phyloP scores from a whole-genome alignment of 1,140 invertebrate genomes.

The Aporrectodea caliginosa region DNA sequence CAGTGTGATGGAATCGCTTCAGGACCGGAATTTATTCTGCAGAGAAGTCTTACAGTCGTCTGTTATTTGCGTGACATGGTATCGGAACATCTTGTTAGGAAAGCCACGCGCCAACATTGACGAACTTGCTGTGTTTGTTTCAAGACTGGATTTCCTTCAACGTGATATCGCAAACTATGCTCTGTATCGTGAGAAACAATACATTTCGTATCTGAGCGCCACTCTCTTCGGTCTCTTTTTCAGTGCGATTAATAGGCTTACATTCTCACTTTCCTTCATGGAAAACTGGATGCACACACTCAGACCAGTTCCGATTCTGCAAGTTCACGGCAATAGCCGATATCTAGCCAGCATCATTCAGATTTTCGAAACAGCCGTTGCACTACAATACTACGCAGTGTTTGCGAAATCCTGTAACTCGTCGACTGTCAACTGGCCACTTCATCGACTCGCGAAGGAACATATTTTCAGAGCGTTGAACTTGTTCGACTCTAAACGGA shows the following conservation, averaged over 20 bases:
- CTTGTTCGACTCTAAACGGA: background rate
- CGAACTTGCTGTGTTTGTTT: background rate
- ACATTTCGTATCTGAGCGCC: background rate
- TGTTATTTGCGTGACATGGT: background rate
- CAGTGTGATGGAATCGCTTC: too few species aligned
- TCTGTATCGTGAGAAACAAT: background rate
- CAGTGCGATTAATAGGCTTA: background rate
- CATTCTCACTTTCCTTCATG: too few species aligned
- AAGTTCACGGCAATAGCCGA: background rate
- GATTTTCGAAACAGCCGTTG: background rate
- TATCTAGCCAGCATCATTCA: background rate
- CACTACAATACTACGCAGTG: background rate
- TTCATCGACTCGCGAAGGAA: background rate
- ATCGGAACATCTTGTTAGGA: background rate
- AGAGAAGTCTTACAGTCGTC: background rate
- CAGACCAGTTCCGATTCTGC: background rate
- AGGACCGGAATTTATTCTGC: background rate
- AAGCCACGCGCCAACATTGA: background rate
- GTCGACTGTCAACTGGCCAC: background rate
- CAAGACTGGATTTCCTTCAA: background rate
- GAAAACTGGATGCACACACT: too few species aligned
- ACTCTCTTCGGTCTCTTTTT: background rate
- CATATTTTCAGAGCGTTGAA: background rate
- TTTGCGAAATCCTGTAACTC: background rate
- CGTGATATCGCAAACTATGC: background rate